phyloP scores from a whole-genome alignment of 1,140 invertebrate genomes.

The Drosophila azteca region DNA sequence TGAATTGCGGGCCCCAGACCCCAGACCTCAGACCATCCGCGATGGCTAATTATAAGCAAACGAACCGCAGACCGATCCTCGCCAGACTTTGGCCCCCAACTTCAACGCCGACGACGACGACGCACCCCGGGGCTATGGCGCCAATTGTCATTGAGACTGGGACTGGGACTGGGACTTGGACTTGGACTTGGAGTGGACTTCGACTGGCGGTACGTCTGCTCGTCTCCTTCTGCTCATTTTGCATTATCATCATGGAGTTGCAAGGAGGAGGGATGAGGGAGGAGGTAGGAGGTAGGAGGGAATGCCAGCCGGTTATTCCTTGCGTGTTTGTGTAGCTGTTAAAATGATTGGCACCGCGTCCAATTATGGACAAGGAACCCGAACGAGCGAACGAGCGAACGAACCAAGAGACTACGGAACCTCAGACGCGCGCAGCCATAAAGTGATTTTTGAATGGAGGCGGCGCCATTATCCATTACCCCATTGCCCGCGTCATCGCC shows the following conservation, averaged over 20 bases:
- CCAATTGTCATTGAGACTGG: conserved; percentile 76
- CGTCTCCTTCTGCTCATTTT: conserved; percentile 40
- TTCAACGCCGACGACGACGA: background rate
- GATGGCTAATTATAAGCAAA: conserved; percentile 81
- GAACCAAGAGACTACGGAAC: background rate
- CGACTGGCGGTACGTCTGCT: conserved; percentile 18
- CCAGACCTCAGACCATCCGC: conserved; percentile 8
- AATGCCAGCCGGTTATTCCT: conserved; percentile 37
- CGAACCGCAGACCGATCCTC: conserved; percentile 44
- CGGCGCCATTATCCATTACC: conserved; percentile 61
- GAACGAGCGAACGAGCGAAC: too few relatives aligned
- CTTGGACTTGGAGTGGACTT: conserved; percentile 1
- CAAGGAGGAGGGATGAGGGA: conserved; percentile 1
- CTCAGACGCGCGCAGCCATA: conserved; percentile 54
- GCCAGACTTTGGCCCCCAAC: conserved; percentile 19
- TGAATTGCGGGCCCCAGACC: conserved; percentile 53
- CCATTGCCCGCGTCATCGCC: conserved; percentile 9
- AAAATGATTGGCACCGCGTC: conserved; percentile 80
- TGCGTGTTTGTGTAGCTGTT: conserved; percentile 80
- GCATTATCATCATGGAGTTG: conserved; percentile 63
- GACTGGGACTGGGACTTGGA: background rate
- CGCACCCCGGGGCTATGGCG: conserved; percentile 74
- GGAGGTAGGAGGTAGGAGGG: conserved; percentile 18
- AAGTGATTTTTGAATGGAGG: conserved; percentile 80
- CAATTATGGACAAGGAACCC: conserved; percentile 65